Evolutionary conservation across 1,140 invertebrate species (phyloP).

Genomic region (Tetramorium simillimum): DNA sequence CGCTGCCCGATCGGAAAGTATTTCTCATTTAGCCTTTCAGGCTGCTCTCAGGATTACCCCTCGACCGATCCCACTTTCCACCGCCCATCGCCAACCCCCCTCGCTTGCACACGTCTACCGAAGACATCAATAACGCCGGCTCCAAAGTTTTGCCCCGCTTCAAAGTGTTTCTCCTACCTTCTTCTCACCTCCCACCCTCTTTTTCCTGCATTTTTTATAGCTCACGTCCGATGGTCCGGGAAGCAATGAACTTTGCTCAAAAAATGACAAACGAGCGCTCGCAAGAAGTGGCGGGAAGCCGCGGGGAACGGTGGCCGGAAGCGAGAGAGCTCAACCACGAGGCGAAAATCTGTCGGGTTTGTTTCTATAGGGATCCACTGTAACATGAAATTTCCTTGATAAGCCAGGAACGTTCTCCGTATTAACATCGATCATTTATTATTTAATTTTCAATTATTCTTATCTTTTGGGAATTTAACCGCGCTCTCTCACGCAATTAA

Average conservation of each 20-base stretch:
- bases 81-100: not conserved
- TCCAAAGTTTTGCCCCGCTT: constrained; percentile 70
- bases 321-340: not conserved
- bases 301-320: not conserved
- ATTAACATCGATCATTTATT: not conserved
- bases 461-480: not conserved
- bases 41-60: constrained; percentile 79
- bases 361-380: not conserved
- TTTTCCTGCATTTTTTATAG: constrained; percentile 69
- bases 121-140: constrained; percentile 74
- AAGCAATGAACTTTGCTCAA: constrained; percentile 71
- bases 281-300: constrained; percentile 51
- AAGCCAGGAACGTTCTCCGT: not conserved
- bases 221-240: constrained; percentile 67
- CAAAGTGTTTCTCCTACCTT: constrained; percentile 66
- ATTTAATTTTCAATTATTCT: not conserved
- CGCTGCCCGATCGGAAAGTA: constrained; percentile 81
- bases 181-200: not conserved
- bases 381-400: not conserved
- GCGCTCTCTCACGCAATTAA: not conserved
- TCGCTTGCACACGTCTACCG: constrained; percentile 66
- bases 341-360: constrained; percentile 5
- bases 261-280: constrained; percentile 66
- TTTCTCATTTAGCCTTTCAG: constrained; percentile 84
- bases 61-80: constrained; percentile 25